Base-by-base conservation (phyloP, 2,888 invertebrate species). In the Hanleya hanleyi region DNA sequence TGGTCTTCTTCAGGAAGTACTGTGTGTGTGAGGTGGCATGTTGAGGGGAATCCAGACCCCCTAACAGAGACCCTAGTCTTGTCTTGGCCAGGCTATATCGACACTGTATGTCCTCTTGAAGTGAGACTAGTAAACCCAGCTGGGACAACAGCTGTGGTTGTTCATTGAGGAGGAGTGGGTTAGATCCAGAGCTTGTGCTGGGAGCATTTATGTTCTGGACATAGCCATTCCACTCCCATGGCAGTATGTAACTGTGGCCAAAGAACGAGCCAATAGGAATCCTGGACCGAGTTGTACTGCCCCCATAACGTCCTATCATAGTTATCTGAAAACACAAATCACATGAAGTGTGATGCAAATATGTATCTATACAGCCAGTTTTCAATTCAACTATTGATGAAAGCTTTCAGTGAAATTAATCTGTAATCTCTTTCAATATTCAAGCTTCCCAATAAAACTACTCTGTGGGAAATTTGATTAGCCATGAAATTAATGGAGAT, bases 221-320 rank as follows among this genome's bases (percentile, higher is more conserved):
- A n/a, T 64, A 37, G 51, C 75, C 70, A 71, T 80, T 84, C 86
- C 84, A 86, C 78, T 91, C 90, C 91, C 94, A 94, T 26, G 94
- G 93, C 15, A 96, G 92, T 68, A 90, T 87, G 1, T 95, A 94
- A 50, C 96, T 93, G 90, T 97, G 97, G 0, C 97, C 97, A 89
- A 96, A 97, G 91, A 97, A 97, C 91, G 95, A 95, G n/a, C 97
- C 97, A 47, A 97, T 92, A 0, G 97, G 96, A 77, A 97, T 96
- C 91, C 95, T 94, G 86, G 96, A 96, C 82, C 96, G 94, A 70
- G 96, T 95, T 9, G 96, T 95, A 33, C 96, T 95, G 95, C 96
- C 96, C 62, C 97, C 97, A 87, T 96, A 96, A 15, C 96, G 93
- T 12, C 97, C 97, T 81, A 97, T 96, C 0, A 96, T 95, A 38